A percentile compares a stretch with the other conserved stretches of the same genome.
These are phyloP conservation scores for Gallinago jamesoni DNA, from an alignment of 2,113 vertebrate genomes.

Conservation along the genomic window DNA sequence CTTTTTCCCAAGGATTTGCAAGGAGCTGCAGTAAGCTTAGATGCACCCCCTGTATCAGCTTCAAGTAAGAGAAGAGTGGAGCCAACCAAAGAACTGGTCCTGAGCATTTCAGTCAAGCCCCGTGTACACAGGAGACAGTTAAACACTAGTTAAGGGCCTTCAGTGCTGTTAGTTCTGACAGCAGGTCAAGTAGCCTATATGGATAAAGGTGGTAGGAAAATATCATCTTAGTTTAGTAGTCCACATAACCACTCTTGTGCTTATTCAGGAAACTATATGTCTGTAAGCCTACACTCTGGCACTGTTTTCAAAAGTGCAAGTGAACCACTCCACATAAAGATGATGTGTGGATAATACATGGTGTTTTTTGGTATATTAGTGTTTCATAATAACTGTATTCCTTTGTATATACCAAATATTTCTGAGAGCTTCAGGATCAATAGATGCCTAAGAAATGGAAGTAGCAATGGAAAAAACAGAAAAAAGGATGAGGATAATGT, in stretches of 20 bases:
- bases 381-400: neutral
- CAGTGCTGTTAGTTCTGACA: neutral
- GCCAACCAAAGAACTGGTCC: neutral
- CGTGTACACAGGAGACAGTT: neutral
- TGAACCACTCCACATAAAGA: neutral
- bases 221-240: neutral
- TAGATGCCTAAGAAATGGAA: neutral
- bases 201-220: neutral
- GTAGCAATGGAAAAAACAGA: neutral
- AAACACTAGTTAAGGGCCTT: neutral
- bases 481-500: neutral
- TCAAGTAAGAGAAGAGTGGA: constrained; percentile 56
- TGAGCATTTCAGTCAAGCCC: neutral
- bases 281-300: neutral
- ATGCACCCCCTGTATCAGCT: neutral
- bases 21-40: neutral
- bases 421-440: neutral
- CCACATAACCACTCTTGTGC: neutral
- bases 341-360: neutral
- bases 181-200: neutral
- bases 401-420: neutral
- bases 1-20: neutral
- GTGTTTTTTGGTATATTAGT: neutral
- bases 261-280: neutral
- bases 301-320: neutral